Percentiles rank a stretch among this genome's conserved stretches.
Evolutionary conservation across 2,888 invertebrate genomes (phyloP).

Genomic region (Rotaria sp.): DNA sequence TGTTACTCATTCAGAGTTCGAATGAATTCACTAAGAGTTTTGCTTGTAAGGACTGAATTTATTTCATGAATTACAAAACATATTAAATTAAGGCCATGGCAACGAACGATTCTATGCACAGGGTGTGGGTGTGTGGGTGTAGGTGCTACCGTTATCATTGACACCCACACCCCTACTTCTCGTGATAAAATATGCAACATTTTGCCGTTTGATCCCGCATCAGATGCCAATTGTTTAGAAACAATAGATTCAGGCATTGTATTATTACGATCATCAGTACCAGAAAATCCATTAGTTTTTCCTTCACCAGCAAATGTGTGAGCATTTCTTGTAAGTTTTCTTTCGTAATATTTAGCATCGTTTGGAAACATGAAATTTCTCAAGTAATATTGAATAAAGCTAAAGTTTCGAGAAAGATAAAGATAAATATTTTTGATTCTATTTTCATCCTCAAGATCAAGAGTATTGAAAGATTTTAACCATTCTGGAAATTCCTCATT

Average conservation of each 20-base stretch:
- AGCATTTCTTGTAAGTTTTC: background rate
- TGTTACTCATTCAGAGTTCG: no score
- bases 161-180: no score
- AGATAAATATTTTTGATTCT: background rate
- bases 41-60: no score
- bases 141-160: no score
- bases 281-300: background rate
- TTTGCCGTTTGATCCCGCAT: background rate
- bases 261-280: conserved; percentile 5
- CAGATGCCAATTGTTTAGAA: background rate
- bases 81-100: no score
- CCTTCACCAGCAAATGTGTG: conserved; percentile 3
- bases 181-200: background rate
- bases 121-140: no score
- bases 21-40: no score
- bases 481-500: background rate
- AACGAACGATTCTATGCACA: no score
- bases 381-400: background rate
- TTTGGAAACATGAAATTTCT: background rate
- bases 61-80: no score
- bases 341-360: background rate
- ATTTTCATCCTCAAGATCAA: background rate
- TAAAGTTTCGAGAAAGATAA: background rate
- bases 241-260: conserved; percentile 1
- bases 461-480: background rate